Base-by-base conservation (phyloP, 2,888 invertebrate genomes). In the Dione juno region DNA sequence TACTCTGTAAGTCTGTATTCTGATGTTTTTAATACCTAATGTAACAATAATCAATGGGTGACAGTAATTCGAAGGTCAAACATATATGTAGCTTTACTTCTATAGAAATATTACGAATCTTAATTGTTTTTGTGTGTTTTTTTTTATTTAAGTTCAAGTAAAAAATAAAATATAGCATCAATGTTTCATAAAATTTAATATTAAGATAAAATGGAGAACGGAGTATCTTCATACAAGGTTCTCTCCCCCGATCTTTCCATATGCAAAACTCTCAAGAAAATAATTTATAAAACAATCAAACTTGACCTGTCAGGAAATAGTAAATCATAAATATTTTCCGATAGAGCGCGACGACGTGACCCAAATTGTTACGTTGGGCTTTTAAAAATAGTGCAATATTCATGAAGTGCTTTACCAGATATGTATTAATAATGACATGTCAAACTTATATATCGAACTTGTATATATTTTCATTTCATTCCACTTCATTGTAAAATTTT, bases 331-430 rank as follows among this genome's bases (percentile, higher is more conserved):
- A 13, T 35, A 37, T n/a, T 16, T 37, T 52, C 52, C 43, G 41
- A 19, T 50, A 41, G 35, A 41, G 43, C 40, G 16, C 58, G 48
- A 48, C 52, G 67, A 67, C 61, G 52, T 67, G 67, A 61, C 41
- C 67, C 21, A 67, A 67, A 67, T 67, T 48, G 67, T 67, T 40
- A 59, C 58, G 35, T 21, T 43, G 14, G 52, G 10, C 52, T 68
- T 68, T 68, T 63, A 45, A 67, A 58, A 67, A 63, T 68, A 68
- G 67, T 67, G 59, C 43, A 53, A 61, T 63, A 53, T 68, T 63
- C 45, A 45, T 63, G n/a, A 37, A 43, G 16, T 21, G 21, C 35
- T 19, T 48, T 16, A 40, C 35, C 19, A 66, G n/a, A 35, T 54
- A 35, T 37, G 35, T n/a, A 53, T n/a, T 5, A 37, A 54, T 54